A percentile compares a stretch with the other conserved stretches of the same genome.
These are phyloP conservation scores for Drosophila barbarae DNA, from an alignment of 2,888 invertebrate species.

Conservation along the genomic window DNA sequence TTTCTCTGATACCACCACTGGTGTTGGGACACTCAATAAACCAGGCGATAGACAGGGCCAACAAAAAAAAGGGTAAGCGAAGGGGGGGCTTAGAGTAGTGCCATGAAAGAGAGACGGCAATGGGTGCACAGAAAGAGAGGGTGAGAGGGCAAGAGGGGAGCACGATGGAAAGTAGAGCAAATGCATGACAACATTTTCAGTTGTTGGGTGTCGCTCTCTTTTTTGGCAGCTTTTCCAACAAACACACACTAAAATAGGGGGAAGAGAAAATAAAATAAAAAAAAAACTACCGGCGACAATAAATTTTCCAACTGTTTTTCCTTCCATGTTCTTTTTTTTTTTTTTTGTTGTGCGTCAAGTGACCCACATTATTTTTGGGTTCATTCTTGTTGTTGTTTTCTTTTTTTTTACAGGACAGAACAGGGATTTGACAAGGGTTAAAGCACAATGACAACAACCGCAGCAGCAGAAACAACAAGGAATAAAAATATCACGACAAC, in stretches of 20 bases:
- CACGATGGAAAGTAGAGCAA: conserved; percentile 57
- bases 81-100: background rate
- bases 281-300: conserved; percentile 40
- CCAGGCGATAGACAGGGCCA: conserved; percentile 29
- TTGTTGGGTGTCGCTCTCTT: conserved; percentile 41
- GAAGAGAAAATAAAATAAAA: background rate
- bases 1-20: conserved; percentile 9
- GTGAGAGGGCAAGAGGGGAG: background rate
- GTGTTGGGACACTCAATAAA: conserved; percentile 38
- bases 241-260: conserved; percentile 13
- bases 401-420: conserved; percentile 40
- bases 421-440: conserved; percentile 71
- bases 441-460: conserved; percentile 60
- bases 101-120: conserved; percentile 21
- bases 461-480: conserved; percentile 17
- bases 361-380: conserved; percentile 66
- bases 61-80: conserved; percentile 11
- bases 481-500: conserved; percentile 26
- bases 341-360: conserved; percentile 58
- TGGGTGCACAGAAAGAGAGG: background rate
- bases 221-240: conserved; percentile 45
- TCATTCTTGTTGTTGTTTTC: conserved; percentile 33
- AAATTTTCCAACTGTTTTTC: conserved; percentile 42
- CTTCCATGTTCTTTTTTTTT: conserved; percentile 16
- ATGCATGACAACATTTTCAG: conserved; percentile 63